Evolutionary conservation across 1,140 invertebrate genomes (phyloP), one percentile per base, ranked within the genome.

Genomic region (Lamellibrachia luymesi): DNA sequence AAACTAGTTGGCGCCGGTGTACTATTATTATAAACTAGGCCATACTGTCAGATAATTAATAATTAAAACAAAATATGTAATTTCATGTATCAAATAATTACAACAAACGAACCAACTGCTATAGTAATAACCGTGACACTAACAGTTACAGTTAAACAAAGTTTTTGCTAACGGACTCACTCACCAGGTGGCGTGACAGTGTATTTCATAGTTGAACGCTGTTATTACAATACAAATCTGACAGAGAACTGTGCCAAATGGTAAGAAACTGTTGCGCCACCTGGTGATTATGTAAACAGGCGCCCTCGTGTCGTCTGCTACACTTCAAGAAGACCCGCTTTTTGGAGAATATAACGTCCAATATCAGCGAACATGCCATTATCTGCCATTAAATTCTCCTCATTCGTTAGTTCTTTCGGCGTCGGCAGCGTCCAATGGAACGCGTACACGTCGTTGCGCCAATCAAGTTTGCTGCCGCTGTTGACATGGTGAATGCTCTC

Each of bases 371-470:
- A 94, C 56, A 93, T 94, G 38, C 89, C 50, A 27, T 93, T 8
- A 38, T 51, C 51, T 50, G 49, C 92, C 50, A 94, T 38, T n/a
- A 93, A 50, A 22, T 64, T 92, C 25, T 91, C 51, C 6, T 92
- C 50, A 56, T 52, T 93, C 50, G 64, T 64, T 13, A 94, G 52
- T 51, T 93, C 94, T 27, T 90, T 56, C 13, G 94, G 94, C 27
- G 94, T 94, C 22, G 94, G 94, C 25, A 93, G 56, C 10, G 94
- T 94, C 93, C 93, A 93, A 52, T 94, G 94, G 93, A 92, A 94
- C 13, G 93, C 94, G 90, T 93, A 93, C 50, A 90, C 90, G 50
- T 94, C 94, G n/a, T 38, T 91, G 50, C 52, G 52, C 94, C 94
- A 94, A 90, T 94, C 91, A 80, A 80, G 64, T 56, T 93, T 93